phyloP scores from a whole-genome alignment of 2,113 vertebrate species.

The Sinocyclocheilus anophthalmus region DNA sequence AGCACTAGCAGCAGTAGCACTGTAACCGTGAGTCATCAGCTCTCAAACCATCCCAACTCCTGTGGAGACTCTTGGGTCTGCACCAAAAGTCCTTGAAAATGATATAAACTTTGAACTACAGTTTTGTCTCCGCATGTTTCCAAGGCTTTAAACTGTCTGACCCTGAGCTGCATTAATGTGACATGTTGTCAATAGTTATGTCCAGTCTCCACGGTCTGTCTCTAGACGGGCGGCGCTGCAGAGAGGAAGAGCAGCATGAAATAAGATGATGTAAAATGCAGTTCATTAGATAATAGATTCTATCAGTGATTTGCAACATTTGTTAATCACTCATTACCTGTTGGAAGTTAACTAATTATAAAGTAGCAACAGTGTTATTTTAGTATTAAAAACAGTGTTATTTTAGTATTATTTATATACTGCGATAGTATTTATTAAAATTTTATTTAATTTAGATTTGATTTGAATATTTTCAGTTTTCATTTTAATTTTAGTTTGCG shows the following conservation, averaged over 20 bases:
- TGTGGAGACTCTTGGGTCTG: not conserved
- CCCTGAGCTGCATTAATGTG: slow-evolving; percentile 12
- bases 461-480: too few relatives aligned
- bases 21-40: not conserved
- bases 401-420: too few relatives aligned
- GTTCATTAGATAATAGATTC: too few relatives aligned
- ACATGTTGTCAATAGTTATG: slow-evolving; percentile 1
- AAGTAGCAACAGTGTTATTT: not conserved
- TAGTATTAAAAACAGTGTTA: too few relatives aligned
- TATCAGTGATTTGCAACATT: too few relatives aligned
- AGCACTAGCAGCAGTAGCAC: not conserved
- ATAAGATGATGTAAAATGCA: too few relatives aligned
- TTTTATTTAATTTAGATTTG: too few relatives aligned
- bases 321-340: not conserved
- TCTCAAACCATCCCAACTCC: not conserved
- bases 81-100: not conserved
- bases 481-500: too few relatives aligned
- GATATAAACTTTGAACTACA: not conserved
- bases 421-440: too few relatives aligned
- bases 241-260: too few relatives aligned
- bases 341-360: too few relatives aligned
- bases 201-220: not conserved
- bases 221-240: not conserved
- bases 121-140: not conserved
- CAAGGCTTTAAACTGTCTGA: not conserved